Conservation (phyloP, 2,797 vertebrate species). For the Lutjanus argentimaculatus region DNA sequence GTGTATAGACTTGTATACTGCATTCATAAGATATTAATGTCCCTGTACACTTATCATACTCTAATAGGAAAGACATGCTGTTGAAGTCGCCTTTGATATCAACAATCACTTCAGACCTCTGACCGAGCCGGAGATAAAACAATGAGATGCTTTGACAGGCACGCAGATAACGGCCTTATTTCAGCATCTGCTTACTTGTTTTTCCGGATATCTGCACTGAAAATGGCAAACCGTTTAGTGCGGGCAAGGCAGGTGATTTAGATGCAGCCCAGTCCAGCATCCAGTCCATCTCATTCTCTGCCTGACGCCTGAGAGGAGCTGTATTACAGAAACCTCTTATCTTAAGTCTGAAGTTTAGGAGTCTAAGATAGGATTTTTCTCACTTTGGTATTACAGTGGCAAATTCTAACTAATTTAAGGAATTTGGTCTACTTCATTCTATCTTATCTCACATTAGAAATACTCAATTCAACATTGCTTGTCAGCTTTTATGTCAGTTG, state of each 20-base stretch:
- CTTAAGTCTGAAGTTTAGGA: too few relatives aligned
- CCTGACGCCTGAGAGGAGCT: conserved; percentile 12
- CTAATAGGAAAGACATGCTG: conserved; percentile 38
- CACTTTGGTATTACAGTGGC: too few relatives aligned
- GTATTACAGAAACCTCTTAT: too few relatives aligned
- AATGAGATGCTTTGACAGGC: conserved; percentile 30
- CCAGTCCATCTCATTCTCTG: conserved; percentile 21
- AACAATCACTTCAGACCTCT: conserved; percentile 41
- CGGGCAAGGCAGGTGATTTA: conserved; percentile 20
- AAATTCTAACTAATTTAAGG: too few relatives aligned
- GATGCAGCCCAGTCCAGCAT: conserved; percentile 18
- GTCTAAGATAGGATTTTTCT: too few relatives aligned
- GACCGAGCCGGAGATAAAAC: conserved; percentile 59
- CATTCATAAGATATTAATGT: conserved; percentile 62
- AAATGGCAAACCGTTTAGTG: conserved; percentile 23
- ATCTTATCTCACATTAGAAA: too few relatives aligned
- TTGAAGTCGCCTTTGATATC: conserved; percentile 27
- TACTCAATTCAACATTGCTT: too few relatives aligned
- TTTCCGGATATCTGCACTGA: conserved; percentile 12
- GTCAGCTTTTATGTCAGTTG: too few relatives aligned
- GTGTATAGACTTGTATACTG: conserved; percentile 23
- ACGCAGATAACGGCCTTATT: conserved; percentile 49
- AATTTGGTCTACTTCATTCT: too few relatives aligned
- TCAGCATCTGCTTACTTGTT: conserved; percentile 30
- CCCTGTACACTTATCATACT: conserved; percentile 24